Conservation (phyloP, 2,113 vertebrate genomes). For the Hirundichthys speculiger region DNA sequence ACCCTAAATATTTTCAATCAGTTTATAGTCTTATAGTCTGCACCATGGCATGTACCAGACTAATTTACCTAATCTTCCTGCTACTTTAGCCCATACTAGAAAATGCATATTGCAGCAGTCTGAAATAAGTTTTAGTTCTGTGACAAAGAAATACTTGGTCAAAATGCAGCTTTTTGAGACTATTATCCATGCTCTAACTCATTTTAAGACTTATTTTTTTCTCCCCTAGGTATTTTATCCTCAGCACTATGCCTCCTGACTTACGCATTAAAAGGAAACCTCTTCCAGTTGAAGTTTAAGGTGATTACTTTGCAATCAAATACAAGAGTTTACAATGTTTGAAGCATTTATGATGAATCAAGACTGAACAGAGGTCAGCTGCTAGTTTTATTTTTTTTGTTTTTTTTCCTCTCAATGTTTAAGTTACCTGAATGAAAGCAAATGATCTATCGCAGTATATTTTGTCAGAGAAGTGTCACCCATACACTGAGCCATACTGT, state of each 20-base stretch:
- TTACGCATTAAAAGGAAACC: conserved; percentile 20
- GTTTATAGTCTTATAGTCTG: no score
- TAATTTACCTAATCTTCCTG: no score
- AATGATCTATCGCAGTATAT: background rate
- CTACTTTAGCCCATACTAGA: no score
- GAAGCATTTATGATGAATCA: conserved; percentile 13
- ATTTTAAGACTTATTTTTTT: conserved; percentile 22
- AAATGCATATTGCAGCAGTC: no score
- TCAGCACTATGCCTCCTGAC: conserved; percentile 52
- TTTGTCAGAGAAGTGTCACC: conserved; percentile 5
- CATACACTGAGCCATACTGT: background rate
- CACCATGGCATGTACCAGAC: no score
- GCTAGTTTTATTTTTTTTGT: no score
- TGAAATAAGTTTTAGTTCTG: no score
- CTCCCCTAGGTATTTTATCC: conserved; percentile 69
- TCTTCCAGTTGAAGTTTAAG: conserved; percentile 23
- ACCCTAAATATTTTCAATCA: no score
- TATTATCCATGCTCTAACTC: no score
- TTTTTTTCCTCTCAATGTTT: no score
- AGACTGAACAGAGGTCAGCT: background rate
- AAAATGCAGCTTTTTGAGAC: no score
- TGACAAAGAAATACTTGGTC: no score
- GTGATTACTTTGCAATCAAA: conserved; percentile 31
- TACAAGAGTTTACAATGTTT: conserved; percentile 36
- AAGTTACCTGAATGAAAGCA: background rate